Evolutionary conservation across 2,888 invertebrate species (phyloP).

Genomic region (Smittia aterrima): DNA sequence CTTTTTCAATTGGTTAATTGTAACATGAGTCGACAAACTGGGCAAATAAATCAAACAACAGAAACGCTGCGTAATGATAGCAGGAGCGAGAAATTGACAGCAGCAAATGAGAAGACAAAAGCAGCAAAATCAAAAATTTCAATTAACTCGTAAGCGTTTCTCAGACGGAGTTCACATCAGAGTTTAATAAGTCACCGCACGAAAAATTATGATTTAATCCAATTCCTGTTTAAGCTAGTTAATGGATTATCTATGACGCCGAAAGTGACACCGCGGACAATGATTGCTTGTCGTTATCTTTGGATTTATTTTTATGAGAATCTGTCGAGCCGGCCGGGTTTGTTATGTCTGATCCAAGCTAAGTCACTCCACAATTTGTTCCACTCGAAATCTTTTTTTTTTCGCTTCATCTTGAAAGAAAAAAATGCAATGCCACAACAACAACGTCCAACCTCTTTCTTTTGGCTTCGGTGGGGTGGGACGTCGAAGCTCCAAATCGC

Average conservation of each 20-base stretch:
- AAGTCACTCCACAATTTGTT: no score
- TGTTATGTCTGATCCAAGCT: background rate
- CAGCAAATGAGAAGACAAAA: background rate
- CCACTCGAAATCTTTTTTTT: background rate
- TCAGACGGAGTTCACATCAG: no score
- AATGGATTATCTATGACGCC: no score
- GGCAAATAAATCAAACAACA: background rate
- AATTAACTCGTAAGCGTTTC: no score
- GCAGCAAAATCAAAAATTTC: no score
- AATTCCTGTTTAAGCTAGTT: no score
- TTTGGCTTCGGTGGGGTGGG: constrained; percentile 33
- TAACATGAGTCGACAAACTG: background rate
- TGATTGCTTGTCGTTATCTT: no score
- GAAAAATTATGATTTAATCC: no score
- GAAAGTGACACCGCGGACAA: no score
- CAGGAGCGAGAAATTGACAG: background rate
- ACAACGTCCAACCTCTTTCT: constrained; percentile 3
- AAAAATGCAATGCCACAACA: background rate
- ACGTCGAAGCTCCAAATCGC: constrained; percentile 30
- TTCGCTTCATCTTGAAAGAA: background rate
- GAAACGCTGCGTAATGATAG: background rate
- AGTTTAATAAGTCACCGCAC: no score
- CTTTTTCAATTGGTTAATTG: background rate
- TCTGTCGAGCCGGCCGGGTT: no score
- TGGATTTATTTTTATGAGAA: no score